phyloP scores from a whole-genome alignment of 2,888 invertebrate species.

The Empis livida region DNA sequence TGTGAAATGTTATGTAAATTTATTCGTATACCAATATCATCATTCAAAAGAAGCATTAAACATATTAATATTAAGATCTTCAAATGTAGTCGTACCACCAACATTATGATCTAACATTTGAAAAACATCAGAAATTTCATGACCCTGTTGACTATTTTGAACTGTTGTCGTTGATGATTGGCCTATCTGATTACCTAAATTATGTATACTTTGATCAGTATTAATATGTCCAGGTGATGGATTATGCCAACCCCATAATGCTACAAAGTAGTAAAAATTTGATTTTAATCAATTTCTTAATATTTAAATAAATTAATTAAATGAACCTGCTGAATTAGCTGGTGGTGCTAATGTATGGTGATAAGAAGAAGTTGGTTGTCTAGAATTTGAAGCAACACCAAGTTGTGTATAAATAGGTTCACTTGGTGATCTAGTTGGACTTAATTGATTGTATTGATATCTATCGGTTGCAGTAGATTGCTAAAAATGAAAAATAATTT shows the following conservation, averaged over 20 bases:
- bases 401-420: conserved; percentile 64
- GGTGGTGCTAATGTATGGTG: conserved; percentile 27
- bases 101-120: conserved; percentile 68
- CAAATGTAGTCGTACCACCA: conserved; percentile 56
- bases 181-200: too few relatives aligned
- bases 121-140: conserved; percentile 76
- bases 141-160: conserved; percentile 43
- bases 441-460: conserved; percentile 49
- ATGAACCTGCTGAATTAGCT: background rate
- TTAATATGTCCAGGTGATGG: too few relatives aligned
- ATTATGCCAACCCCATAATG: conserved; percentile 40
- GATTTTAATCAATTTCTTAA: background rate
- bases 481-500: conserved; percentile 10
- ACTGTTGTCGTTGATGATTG: conserved; percentile 17
- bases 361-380: conserved; percentile 24
- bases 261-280: conserved; percentile 24
- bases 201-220: too few relatives aligned
- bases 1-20: too few relatives aligned
- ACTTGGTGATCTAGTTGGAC: conserved; percentile 60
- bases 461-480: conserved; percentile 49
- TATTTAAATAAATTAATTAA: background rate
- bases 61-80: conserved; percentile 71
- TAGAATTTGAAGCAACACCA: conserved; percentile 42
- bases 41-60: conserved; percentile 59
- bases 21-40: too few relatives aligned